A percentile compares a stretch with the other conserved stretches of the same genome.
Conservation (phyloP, 1,140 invertebrate genomes). For the Chironomus striatipennis region DNA sequence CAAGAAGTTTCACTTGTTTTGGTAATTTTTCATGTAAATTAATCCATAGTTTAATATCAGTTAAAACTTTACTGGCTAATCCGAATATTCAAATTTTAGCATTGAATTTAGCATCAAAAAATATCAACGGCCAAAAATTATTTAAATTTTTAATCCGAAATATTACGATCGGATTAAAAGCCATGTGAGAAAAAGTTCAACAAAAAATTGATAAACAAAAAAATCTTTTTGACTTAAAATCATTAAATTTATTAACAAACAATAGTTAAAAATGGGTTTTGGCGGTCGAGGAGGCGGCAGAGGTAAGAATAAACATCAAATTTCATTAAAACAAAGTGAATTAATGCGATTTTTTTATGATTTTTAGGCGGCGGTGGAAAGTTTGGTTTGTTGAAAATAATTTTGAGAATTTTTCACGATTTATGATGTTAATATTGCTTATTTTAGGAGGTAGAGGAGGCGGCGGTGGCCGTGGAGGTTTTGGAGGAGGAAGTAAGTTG, state of each 20-base stretch:
- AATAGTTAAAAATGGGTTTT: slow-evolving; percentile 42
- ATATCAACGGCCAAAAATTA: background rate
- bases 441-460: slow-evolving; percentile 39
- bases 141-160: background rate
- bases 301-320: slow-evolving; percentile 29
- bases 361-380: slow-evolving; percentile 38
- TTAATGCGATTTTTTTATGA: background rate
- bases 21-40: too few species aligned
- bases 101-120: too few species aligned
- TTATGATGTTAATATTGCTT: background rate
- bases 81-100: too few species aligned
- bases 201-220: background rate
- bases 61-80: too few species aligned
- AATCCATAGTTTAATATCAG: too few species aligned
- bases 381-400: slow-evolving; percentile 19
- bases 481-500: slow-evolving; percentile 35
- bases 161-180: background rate
- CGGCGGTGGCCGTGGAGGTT: slow-evolving; percentile 38
- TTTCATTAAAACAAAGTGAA: background rate
- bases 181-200: background rate
- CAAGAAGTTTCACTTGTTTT: too few species aligned
- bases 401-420: background rate
- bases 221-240: background rate
- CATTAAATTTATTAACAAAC: background rate
- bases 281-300: slow-evolving; percentile 44